Evolutionary conservation across 2,113 vertebrate species (phyloP).

Genomic region (Leptocoma aspasia): DNA sequence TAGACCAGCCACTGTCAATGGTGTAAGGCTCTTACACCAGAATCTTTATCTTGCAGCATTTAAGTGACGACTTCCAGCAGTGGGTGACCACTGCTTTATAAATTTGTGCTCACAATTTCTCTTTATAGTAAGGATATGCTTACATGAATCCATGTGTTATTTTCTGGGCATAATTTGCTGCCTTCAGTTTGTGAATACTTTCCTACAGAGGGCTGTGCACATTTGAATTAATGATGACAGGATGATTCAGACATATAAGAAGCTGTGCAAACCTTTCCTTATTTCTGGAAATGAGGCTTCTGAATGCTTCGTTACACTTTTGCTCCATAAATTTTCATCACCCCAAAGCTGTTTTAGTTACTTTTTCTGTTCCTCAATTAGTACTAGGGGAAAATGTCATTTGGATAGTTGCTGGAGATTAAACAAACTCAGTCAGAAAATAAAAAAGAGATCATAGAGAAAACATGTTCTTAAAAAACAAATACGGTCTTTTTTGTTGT

Average conservation of each 20-base stretch:
- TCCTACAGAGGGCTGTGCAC: not conserved
- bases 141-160: not conserved
- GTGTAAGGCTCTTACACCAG: not conserved
- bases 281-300: not conserved
- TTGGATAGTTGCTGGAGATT: not conserved
- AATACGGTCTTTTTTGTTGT: rapidly evolving
- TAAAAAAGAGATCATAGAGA: not conserved
- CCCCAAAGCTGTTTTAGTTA: not conserved
- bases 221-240: not conserved
- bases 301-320: not conserved
- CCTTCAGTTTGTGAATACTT: not conserved
- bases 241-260: not conserved
- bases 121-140: not conserved
- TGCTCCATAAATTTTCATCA: not conserved
- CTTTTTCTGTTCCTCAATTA: not conserved
- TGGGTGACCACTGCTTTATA: not conserved
- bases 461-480: not conserved
- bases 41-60: not conserved
- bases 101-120: not conserved
- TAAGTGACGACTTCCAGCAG: not conserved
- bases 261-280: not conserved
- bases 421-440: not conserved
- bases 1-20: not conserved
- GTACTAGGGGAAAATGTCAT: not conserved
- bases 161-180: not conserved